These are phyloP conservation scores for Zygothrica quintamaculata DNA, from an alignment of 2,888 invertebrate species.

Conservation along the genomic window DNA sequence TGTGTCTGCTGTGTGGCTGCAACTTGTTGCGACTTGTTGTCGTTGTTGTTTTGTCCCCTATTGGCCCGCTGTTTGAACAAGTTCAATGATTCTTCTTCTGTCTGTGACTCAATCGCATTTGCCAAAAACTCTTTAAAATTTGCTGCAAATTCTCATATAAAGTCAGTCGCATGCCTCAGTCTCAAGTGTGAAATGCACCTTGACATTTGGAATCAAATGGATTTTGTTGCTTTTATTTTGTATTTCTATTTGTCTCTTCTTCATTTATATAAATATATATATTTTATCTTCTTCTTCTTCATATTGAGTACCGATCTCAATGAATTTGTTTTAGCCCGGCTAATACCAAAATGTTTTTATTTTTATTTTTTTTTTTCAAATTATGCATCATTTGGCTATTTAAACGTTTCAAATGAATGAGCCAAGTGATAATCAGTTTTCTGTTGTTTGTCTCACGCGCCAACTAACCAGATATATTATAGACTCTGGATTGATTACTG, in stretches of 20 bases:
- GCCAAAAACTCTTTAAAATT: conserved; percentile 60
- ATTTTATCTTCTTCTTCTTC: conserved; percentile 35
- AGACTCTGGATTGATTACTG: conserved; percentile 27
- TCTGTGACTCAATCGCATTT: conserved; percentile 58
- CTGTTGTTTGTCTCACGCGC: no score
- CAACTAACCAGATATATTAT: conserved; percentile 9
- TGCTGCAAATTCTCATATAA: conserved; percentile 63
- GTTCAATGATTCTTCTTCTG: conserved; percentile 71
- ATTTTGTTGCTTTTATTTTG: no score
- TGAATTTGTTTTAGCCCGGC: conserved; percentile 53
- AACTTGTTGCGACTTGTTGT: conserved; percentile 59
- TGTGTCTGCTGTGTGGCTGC: conserved; percentile 38
- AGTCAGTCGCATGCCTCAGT: conserved; percentile 27
- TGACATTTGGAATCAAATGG: conserved; percentile 62
- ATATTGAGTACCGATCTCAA: conserved; percentile 61
- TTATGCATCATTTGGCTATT: conserved; percentile 52
- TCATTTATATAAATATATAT: no score
- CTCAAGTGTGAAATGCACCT: conserved; percentile 75
- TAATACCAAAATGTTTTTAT: conserved; percentile 51
- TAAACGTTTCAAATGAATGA: conserved; percentile 13
- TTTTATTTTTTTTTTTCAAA: conserved; percentile 54
- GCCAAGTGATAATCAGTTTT: not conserved
- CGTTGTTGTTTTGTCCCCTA: no score
- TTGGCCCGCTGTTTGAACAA: conserved; percentile 42
- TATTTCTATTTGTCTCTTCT: no score